Conservation (phyloP, 2,797 vertebrate genomes). For the Spea hammondii region DNA sequence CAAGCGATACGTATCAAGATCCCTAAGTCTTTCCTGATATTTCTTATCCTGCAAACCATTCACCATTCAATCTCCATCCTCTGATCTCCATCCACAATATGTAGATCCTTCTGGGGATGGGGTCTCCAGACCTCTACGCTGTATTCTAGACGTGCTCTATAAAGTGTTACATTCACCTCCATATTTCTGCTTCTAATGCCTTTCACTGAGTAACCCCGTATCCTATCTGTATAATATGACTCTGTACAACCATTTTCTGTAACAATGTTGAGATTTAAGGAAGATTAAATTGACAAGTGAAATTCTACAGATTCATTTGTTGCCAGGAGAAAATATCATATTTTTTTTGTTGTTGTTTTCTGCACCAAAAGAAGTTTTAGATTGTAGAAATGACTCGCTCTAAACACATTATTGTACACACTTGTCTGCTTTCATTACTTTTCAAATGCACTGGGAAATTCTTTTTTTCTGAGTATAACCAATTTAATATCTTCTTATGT, state of each 20-base stretch:
- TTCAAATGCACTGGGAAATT: constrained; percentile 54
- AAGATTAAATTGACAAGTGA: background rate
- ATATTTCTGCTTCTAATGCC: too few relatives aligned
- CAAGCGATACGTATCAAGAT: too few relatives aligned
- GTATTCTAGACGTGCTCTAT: too few relatives aligned
- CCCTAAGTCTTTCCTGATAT: too few relatives aligned
- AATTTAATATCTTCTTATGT: constrained; percentile 43
- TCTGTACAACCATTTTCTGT: background rate
- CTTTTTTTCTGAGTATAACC: constrained; percentile 4
- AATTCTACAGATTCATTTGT: background rate
- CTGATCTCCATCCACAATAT: too few relatives aligned
- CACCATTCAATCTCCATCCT: too few relatives aligned
- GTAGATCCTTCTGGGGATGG: too few relatives aligned
- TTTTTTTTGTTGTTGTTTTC: background rate
- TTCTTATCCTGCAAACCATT: too few relatives aligned
- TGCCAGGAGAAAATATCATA: background rate
- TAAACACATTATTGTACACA: constrained; percentile 19
- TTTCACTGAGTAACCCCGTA: too few relatives aligned
- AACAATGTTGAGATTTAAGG: background rate
- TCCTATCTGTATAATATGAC: background rate
- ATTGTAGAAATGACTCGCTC: constrained; percentile 7
- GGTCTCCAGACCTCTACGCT: too few relatives aligned
- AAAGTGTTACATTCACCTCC: too few relatives aligned
- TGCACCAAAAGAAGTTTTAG: constrained; percentile 1
- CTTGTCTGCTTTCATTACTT: constrained; percentile 38